Conservation (phyloP, 2,797 vertebrate species). For the Neosalanx taihuensis region DNA sequence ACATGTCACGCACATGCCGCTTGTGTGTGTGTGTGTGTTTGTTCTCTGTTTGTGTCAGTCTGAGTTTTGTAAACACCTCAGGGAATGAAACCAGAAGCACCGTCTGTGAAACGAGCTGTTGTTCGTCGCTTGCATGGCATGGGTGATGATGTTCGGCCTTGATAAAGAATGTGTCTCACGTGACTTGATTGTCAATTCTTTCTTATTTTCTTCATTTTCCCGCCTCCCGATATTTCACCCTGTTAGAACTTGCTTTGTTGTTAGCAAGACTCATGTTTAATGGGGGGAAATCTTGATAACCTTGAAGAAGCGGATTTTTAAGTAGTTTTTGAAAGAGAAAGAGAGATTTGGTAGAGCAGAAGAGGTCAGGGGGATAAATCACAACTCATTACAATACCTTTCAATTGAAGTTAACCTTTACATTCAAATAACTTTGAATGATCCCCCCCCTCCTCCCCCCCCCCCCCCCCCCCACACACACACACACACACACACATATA, state of each 20-base stretch:
- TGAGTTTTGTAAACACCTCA: conserved; percentile 34
- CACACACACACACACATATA: too few species aligned
- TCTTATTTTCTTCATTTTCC: not conserved
- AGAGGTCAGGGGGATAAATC: not conserved
- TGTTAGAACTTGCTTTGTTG: not conserved
- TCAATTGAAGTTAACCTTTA: not conserved
- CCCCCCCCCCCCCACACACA: too few species aligned
- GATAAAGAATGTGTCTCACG: not conserved
- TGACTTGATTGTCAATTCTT: not conserved
- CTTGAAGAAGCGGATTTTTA: not conserved
- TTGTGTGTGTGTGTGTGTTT: conserved; percentile 21
- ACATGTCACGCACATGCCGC: conserved; percentile 37
- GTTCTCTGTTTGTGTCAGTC: conserved; percentile 35
- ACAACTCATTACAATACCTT: not conserved
- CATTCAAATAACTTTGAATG: not conserved
- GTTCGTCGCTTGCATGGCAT: conserved; percentile 44
- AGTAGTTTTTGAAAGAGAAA: not conserved
- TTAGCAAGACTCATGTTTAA: not conserved
- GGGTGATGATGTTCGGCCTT: conserved; percentile 23
- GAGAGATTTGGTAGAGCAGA: not conserved
- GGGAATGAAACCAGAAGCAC: conserved; percentile 8
- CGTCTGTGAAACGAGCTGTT: not conserved
- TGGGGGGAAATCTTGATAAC: not conserved
- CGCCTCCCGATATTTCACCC: not conserved
- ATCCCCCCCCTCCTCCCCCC: too few species aligned